Conservation (phyloP, 92 coral and sea anemone species). For the Bergia puertoricense region DNA sequence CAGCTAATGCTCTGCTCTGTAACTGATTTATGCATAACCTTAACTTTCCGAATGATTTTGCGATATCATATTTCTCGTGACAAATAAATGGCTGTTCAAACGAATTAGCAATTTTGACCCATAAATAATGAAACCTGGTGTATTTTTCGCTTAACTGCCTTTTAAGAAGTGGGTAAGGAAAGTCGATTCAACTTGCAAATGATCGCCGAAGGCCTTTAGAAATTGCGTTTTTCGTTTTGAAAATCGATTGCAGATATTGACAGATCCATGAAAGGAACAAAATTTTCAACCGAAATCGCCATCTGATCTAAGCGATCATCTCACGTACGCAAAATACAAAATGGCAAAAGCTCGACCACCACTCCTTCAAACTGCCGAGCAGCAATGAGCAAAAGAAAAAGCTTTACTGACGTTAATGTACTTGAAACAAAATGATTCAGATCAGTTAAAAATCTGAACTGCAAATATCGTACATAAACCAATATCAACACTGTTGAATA, state of each 20-base stretch:
- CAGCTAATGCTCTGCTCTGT: neutral
- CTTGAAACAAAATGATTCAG: neutral
- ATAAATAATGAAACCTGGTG: constrained; percentile 12
- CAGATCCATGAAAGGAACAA: too few relatives aligned
- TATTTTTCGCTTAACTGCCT: neutral
- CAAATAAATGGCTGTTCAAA: neutral
- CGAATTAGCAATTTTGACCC: constrained; percentile 21
- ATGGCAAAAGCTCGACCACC: neutral
- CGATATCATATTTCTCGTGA: constrained; percentile 15
- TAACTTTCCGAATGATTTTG: neutral
- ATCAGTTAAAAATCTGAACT: neutral
- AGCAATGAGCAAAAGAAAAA: neutral
- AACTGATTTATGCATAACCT: too few relatives aligned
- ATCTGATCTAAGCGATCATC: neutral
- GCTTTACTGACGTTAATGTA: neutral
- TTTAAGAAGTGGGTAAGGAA: neutral
- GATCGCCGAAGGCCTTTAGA: constrained; percentile 23
- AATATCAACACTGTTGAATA: neutral
- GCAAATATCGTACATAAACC: neutral
- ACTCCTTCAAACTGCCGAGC: neutral
- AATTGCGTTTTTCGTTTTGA: too few relatives aligned
- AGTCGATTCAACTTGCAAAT: neutral
- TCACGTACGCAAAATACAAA: neutral
- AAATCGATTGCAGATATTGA: too few relatives aligned
- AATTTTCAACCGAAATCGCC: too few relatives aligned